Evolutionary conservation across 1,140 invertebrate species (phyloP).

Genomic region (Anoplophora glabripennis): DNA sequence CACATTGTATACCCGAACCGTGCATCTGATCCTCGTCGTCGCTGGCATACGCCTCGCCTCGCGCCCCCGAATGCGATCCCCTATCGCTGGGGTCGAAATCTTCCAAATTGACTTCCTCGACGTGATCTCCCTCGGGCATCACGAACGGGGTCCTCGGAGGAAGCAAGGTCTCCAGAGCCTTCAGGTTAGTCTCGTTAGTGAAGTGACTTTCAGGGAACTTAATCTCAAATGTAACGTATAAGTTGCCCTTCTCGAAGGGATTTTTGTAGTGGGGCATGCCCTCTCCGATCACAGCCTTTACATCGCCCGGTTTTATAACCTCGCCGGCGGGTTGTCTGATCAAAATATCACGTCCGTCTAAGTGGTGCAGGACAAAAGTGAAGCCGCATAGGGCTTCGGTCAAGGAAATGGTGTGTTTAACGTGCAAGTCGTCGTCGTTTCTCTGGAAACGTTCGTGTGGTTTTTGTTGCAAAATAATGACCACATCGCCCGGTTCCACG

Average conservation of each 20-base stretch:
- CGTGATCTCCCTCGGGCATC: conserved; percentile 69
- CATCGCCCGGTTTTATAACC: conserved; percentile 73
- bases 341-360: conserved; percentile 78
- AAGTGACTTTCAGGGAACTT: conserved; percentile 83
- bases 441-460: conserved; percentile 76
- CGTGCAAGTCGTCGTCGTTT: conserved; percentile 70
- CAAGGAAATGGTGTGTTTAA: conserved; percentile 70
- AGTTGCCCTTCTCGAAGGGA: conserved; percentile 79
- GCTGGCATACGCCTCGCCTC: conserved; percentile 64
- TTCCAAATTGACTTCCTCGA: conserved; percentile 79
- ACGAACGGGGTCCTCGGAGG: conserved; percentile 63
- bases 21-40: conserved; percentile 64
- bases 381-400: conserved; percentile 92
- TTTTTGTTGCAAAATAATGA: conserved; percentile 84
- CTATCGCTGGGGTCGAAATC: conserved; percentile 65
- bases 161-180: conserved; percentile 68
- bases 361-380: conserved; percentile 73
- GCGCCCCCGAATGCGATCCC: conserved; percentile 47
- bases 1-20: conserved; percentile 65
- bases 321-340: conserved; percentile 70
- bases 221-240: conserved; percentile 85
- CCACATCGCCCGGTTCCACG: conserved; percentile 80
- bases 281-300: conserved; percentile 78
- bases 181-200: conserved; percentile 62
- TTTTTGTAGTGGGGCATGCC: conserved; percentile 88